These are phyloP conservation scores for Forbesichthys agassizii DNA, from an alignment of 2,113 vertebrate genomes.

Conservation along the genomic window DNA sequence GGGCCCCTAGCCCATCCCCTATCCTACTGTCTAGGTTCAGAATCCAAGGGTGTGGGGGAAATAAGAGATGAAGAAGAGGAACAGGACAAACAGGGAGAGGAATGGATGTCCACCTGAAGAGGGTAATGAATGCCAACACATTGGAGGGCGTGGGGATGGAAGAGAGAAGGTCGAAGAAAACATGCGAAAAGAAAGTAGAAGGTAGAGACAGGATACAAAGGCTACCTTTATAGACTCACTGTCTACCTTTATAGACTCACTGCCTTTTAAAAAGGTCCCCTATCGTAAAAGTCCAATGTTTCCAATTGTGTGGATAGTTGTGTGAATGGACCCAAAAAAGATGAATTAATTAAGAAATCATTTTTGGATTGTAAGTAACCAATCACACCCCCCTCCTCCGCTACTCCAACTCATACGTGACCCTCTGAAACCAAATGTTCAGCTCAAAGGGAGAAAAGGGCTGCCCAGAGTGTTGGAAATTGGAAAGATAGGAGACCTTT, in stretches of 20 bases:
- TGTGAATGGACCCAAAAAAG: background rate
- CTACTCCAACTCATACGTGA: too few species aligned
- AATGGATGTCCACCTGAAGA: slow-evolving; percentile 69
- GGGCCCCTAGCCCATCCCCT: slow-evolving; percentile 42
- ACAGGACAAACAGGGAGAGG: slow-evolving; percentile 64
- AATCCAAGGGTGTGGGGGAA: slow-evolving; percentile 59
- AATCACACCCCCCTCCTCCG: too few species aligned
- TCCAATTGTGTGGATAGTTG: too few species aligned
- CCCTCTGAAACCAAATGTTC: too few species aligned
- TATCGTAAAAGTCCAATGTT: too few species aligned
- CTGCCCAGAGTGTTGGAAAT: too few species aligned
- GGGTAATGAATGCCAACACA: slow-evolving; percentile 37
- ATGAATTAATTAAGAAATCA: too few species aligned
- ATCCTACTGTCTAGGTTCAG: slow-evolving; percentile 67
- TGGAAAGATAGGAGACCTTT: too few species aligned
- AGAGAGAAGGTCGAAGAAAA: slow-evolving; percentile 51
- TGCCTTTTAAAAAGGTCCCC: slow-evolving; percentile 15
- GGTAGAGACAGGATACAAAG: slow-evolving; percentile 71
- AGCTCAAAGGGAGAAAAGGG: too few species aligned
- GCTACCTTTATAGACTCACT: slow-evolving; percentile 62
- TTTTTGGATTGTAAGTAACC: too few species aligned
- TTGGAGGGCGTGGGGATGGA: slow-evolving; percentile 33
- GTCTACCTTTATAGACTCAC: slow-evolving; percentile 63
- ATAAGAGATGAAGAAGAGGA: slow-evolving; percentile 66
- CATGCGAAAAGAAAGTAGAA: slow-evolving; percentile 53